Evolutionary conservation across 2,797 vertebrate genomes (phyloP).

Genomic region (Mallotus villosus): DNA sequence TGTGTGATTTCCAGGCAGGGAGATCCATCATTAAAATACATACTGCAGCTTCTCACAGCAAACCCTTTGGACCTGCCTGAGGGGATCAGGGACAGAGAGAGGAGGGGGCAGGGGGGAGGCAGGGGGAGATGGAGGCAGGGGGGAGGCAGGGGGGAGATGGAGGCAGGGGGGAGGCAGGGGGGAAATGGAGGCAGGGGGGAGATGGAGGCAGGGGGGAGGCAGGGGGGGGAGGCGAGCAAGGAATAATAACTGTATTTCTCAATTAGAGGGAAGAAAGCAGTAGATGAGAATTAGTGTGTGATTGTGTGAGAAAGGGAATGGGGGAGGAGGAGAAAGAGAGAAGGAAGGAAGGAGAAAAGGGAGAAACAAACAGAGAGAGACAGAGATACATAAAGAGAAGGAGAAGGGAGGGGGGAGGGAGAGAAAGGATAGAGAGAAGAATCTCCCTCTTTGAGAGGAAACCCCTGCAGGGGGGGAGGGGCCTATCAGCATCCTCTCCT

Average conservation of each 20-base stretch:
- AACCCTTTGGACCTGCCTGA: not conserved
- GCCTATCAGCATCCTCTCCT: conserved; percentile 3
- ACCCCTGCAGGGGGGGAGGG: conserved; percentile 23
- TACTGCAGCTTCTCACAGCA: no score
- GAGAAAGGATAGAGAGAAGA: conserved; percentile 8
- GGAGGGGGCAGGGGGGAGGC: no score
- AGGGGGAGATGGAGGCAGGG: no score
- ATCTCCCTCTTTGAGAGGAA: conserved; percentile 22
- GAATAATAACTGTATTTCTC: no score
- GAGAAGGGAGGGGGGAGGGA: conserved; percentile 5
- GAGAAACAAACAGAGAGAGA: not conserved
- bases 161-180: not conserved
- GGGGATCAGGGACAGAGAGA: conserved; percentile 1
- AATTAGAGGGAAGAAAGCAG: not conserved
- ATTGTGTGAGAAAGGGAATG: not conserved
- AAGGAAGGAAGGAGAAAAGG: not conserved
- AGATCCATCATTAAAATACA: not conserved
- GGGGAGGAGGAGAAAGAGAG: not conserved
- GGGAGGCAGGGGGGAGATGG: not conserved
- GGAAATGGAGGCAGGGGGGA: not conserved
- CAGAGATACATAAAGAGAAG: conserved; percentile 13
- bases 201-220: not conserved
- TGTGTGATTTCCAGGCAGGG: not conserved
- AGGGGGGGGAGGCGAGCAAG: not conserved
- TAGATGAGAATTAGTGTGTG: not conserved